These are phyloP conservation scores for Montipora capricornis DNA, from an alignment of 64 coral and sea anemone species.

Conservation along the genomic window DNA sequence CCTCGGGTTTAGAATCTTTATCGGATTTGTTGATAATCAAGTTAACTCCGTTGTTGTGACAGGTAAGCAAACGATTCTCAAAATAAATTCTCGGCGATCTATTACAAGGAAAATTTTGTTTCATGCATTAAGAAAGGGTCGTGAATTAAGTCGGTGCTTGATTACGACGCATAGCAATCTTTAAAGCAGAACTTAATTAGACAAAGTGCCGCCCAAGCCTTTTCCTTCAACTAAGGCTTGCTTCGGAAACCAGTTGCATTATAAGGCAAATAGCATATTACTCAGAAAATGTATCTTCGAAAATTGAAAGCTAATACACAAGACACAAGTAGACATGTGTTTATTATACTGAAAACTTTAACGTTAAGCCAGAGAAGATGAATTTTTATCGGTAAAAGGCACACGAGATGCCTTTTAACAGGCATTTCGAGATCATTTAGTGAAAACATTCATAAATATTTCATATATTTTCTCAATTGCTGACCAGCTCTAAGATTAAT, in stretches of 20 bases:
- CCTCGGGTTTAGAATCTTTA: not conserved
- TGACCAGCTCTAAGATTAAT: not conserved
- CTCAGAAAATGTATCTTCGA: not conserved
- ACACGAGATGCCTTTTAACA: no score
- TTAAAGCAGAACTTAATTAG: not conserved
- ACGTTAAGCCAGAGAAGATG: no score
- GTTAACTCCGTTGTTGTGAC: not conserved
- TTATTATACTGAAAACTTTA: not conserved
- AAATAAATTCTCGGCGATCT: not conserved
- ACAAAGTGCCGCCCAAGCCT: no score
- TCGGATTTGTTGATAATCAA: not conserved
- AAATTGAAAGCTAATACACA: not conserved
- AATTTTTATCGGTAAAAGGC: no score
- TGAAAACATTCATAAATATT: no score
- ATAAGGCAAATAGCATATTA: no score
- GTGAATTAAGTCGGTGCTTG: not conserved
- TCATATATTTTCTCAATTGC: not conserved
- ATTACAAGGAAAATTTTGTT: not conserved
- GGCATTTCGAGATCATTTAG: no score
- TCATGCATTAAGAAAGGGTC: not conserved
- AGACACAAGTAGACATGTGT: not conserved
- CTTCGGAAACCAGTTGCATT: no score
- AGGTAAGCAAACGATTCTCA: not conserved
- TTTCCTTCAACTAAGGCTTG: no score
- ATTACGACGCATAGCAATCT: not conserved